Evolutionary conservation across 2,113 vertebrate genomes (phyloP).

Genomic region (Corvus cornix): DNA sequence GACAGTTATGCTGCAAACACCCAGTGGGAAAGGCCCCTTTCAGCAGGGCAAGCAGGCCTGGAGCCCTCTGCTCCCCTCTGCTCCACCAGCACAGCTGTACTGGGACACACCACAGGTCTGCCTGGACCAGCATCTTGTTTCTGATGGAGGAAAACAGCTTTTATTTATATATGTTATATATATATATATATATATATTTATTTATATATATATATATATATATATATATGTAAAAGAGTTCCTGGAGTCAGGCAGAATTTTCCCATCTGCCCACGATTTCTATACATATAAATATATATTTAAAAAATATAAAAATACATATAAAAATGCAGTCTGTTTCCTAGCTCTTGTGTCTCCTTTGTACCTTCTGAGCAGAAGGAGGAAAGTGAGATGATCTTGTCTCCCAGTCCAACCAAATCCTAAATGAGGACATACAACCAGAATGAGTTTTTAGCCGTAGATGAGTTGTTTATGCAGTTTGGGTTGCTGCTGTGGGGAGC

Average conservation of each 20-base stretch:
- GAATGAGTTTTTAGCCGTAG: background rate
- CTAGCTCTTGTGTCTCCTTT: background rate
- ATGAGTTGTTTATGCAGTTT: background rate
- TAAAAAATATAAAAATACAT: background rate
- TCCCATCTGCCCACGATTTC: background rate
- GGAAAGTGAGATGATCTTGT: background rate
- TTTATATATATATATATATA: too few species aligned
- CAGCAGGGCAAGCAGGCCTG: background rate
- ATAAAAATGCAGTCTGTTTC: background rate
- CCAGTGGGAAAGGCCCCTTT: background rate
- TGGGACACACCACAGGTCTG: background rate
- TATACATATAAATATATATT: background rate
- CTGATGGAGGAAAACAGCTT: background rate
- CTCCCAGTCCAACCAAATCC: background rate
- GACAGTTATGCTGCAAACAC: background rate
- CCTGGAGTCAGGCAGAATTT: background rate
- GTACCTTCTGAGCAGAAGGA: background rate
- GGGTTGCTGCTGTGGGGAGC: background rate
- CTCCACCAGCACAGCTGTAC: background rate
- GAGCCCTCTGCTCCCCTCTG: background rate
- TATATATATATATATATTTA: background rate
- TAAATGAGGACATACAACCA: background rate
- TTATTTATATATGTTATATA: too few species aligned
- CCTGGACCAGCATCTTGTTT: background rate
- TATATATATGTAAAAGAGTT: background rate